A percentile compares a stretch with the other conserved stretches of the same genome.
Conservation (phyloP, 1,140 invertebrate genomes). For the Pachypsylla venusta region DNA sequence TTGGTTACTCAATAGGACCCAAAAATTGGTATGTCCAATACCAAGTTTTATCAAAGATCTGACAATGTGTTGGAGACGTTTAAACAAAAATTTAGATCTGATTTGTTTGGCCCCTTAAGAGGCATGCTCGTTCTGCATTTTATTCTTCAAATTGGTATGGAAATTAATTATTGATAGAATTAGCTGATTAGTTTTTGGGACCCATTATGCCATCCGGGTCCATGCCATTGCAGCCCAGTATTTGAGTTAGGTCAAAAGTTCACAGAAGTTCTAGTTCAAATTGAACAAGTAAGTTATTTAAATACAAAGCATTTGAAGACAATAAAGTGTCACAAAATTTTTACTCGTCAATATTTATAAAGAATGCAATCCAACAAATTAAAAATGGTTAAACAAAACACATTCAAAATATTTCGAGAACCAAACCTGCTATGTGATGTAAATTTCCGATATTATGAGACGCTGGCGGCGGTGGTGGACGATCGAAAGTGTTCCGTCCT, state of each 20-base stretch:
- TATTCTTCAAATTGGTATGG: no score
- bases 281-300: constrained; percentile 8
- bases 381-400: neutral
- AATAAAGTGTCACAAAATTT: neutral
- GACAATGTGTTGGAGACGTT: no score
- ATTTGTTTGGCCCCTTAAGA: no score
- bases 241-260: constrained; percentile 1
- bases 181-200: no score
- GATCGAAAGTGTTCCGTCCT: constrained; percentile 42
- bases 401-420: constrained; percentile 2
- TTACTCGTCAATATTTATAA: constrained; percentile 14
- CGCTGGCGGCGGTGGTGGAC: constrained; percentile 46
- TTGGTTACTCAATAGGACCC: no score
- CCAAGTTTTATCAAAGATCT: no score
- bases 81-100: no score
- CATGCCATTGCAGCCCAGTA: no score
- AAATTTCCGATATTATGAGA: constrained; percentile 58
- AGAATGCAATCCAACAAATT: constrained; percentile 9
- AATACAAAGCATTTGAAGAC: constrained; percentile 7
- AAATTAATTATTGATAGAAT: no score
- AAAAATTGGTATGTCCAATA: no score
- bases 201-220: no score
- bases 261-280: constrained; percentile 16
- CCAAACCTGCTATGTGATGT: constrained; percentile 66
- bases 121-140: no score